These are phyloP conservation scores for Melanotaenia trifasciata DNA, from an alignment of 2,797 vertebrate species.

Conservation along the genomic window DNA sequence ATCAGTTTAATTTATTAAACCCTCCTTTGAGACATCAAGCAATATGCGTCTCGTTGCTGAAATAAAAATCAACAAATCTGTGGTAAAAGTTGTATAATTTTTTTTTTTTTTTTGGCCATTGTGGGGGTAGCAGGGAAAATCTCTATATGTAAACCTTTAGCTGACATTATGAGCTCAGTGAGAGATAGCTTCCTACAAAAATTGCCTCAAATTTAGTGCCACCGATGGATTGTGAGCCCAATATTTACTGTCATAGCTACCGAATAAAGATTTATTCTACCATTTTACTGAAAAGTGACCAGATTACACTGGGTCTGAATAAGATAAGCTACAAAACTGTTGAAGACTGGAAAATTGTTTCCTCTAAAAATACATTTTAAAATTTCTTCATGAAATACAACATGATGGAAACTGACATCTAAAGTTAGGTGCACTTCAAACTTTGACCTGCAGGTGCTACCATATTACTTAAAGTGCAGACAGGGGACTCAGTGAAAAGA, in stretches of 20 bases:
- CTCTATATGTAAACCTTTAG: neutral
- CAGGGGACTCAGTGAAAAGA: too few relatives aligned
- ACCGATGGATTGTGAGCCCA: neutral
- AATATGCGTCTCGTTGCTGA: conserved; percentile 35
- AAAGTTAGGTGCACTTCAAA: too few relatives aligned
- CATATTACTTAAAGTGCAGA: too few relatives aligned
- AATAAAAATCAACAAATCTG: conserved; percentile 36
- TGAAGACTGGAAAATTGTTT: too few relatives aligned
- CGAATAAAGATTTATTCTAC: too few relatives aligned
- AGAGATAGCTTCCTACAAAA: neutral
- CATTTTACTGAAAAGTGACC: too few relatives aligned
- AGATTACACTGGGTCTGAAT: too few relatives aligned
- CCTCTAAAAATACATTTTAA: too few relatives aligned
- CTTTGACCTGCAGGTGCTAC: too few relatives aligned
- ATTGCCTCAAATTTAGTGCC: neutral
- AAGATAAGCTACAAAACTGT: too few relatives aligned
- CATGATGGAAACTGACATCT: too few relatives aligned
- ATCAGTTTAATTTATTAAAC: conserved; percentile 99
- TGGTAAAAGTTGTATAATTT: neutral
- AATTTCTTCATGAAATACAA: too few relatives aligned
- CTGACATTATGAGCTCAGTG: neutral
- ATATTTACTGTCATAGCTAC: neutral
- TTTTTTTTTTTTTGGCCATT: neutral
- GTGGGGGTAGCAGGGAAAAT: neutral
- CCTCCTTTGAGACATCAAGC: conserved; percentile 85